Percentiles rank a stretch among this genome's conserved stretches.
Conservation (phyloP, 2,888 invertebrate species). For the Amiota mariae region DNA sequence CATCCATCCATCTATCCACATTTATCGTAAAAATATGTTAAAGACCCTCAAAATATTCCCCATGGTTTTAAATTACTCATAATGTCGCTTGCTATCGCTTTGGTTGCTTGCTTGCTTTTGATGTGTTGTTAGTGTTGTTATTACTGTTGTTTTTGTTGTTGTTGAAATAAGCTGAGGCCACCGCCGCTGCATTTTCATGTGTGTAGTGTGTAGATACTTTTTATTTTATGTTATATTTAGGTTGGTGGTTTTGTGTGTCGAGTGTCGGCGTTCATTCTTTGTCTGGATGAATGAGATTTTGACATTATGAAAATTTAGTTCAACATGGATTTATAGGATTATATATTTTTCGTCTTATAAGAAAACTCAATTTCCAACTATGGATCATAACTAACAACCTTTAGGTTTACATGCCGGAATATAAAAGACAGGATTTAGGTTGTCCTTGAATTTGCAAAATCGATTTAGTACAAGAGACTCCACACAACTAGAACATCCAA, state of each 20-base stretch:
- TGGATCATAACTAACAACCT: conserved; percentile 24
- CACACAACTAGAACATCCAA: conserved; percentile 36
- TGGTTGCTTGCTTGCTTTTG: neutral
- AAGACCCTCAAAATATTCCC: conserved; percentile 17
- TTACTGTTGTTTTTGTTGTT: conserved; percentile 19
- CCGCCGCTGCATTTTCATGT: conserved; percentile 9
- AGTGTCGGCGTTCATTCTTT: conserved; percentile 13
- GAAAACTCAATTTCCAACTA: neutral
- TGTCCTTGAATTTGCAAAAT: conserved; percentile 67
- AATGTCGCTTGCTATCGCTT: conserved; percentile 40
- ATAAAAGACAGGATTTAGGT: conserved; percentile 29
- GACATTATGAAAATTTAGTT: neutral
- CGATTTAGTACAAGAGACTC: conserved; percentile 49
- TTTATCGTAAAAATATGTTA: conserved; percentile 33
- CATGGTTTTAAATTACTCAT: conserved; percentile 19
- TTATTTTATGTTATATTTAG: conserved; percentile 8
- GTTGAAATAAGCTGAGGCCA: conserved; percentile 10
- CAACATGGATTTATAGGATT: neutral
- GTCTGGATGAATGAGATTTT: neutral
- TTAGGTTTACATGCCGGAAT: conserved; percentile 56
- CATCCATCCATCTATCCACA: conserved; percentile 21
- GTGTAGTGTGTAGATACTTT: conserved; percentile 3
- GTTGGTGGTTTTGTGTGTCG: conserved; percentile 3
- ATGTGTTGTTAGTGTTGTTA: neutral
- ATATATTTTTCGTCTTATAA: neutral